Evolutionary conservation across 2,797 vertebrate genomes (phyloP).

Genomic region (Acanthopagrus latus): DNA sequence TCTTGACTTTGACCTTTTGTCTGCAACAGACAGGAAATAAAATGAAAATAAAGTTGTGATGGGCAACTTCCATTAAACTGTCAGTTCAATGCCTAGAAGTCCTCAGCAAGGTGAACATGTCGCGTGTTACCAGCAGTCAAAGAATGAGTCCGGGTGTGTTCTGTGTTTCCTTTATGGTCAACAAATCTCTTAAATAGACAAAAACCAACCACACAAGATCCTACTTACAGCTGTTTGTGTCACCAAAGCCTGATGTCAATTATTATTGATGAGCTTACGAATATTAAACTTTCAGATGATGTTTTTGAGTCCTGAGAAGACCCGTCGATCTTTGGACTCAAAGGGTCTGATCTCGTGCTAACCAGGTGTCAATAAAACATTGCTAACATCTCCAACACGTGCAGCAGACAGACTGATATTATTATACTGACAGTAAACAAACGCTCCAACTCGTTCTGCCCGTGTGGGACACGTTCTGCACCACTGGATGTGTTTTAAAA

Average conservation of each 20-base stretch:
- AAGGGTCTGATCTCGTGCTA: too few species aligned
- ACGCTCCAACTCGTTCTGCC: too few species aligned
- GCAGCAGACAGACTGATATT: too few species aligned
- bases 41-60: not conserved
- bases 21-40: not conserved
- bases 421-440: too few species aligned
- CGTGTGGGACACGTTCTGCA: too few species aligned
- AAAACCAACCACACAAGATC: not conserved
- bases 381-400: too few species aligned
- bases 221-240: too few species aligned
- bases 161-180: not conserved
- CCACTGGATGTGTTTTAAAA: too few species aligned
- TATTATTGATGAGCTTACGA: not conserved
- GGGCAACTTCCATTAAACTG: constrained; percentile 3
- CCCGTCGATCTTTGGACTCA: too few species aligned
- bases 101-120: not conserved
- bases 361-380: too few species aligned
- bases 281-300: too few species aligned
- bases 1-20: not conserved
- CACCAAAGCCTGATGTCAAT: not conserved
- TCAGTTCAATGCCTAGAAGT: not conserved
- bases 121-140: not conserved
- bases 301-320: not conserved
- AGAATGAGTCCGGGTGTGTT: not conserved
- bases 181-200: not conserved